phyloP scores from a whole-genome alignment of 2,113 vertebrate genomes.

The Sterna hirundo region DNA sequence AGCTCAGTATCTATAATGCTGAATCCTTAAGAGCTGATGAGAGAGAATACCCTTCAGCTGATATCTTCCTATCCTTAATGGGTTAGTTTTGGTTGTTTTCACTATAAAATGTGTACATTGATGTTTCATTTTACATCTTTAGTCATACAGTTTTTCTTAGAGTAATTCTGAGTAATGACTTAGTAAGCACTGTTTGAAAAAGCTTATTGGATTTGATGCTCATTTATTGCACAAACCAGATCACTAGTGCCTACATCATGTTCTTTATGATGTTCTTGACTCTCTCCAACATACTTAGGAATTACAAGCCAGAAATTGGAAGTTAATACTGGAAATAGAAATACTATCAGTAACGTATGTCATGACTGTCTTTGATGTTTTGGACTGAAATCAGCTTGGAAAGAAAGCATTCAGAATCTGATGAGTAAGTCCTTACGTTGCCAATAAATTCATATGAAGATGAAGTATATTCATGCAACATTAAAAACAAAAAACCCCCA shows the following conservation, averaged over 20 bases:
- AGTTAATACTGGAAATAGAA: background rate
- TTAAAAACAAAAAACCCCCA: background rate
- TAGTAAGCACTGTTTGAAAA: background rate
- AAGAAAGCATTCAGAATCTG: background rate
- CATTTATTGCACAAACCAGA: background rate
- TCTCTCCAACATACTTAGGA: background rate
- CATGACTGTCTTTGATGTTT: background rate
- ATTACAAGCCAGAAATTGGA: background rate
- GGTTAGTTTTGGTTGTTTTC: background rate
- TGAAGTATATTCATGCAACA: background rate
- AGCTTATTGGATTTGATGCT: conserved; percentile 27
- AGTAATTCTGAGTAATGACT: background rate
- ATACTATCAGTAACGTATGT: background rate
- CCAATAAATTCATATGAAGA: background rate
- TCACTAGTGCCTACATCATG: background rate
- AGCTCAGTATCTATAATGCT: background rate
- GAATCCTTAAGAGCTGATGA: background rate
- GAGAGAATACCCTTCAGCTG: background rate
- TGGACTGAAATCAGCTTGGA: background rate
- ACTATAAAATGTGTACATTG: background rate
- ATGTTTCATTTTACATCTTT: background rate
- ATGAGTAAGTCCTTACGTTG: background rate
- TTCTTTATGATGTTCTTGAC: background rate
- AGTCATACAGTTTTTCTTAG: background rate
- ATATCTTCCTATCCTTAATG: background rate